Conservation (phyloP, 2,888 invertebrate genomes). For the Eupithecia subfuscata region DNA sequence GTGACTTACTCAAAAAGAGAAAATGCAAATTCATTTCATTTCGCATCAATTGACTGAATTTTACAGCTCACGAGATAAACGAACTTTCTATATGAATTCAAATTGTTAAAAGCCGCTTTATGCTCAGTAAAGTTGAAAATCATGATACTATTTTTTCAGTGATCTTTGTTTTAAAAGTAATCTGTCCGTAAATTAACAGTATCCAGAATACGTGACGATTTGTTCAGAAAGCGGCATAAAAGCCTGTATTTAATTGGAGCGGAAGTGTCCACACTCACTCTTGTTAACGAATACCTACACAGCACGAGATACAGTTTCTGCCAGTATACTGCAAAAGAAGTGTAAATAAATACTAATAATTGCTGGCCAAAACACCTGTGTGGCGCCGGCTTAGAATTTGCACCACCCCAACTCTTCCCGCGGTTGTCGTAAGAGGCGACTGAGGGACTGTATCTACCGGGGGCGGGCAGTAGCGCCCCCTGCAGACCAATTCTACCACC, state of each 20-base stretch:
- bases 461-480: too few relatives aligned
- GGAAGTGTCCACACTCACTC: conserved; percentile 32
- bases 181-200: neutral
- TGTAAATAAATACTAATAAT: neutral
- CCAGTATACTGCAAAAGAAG: neutral
- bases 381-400: too few relatives aligned
- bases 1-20: conserved; percentile 7
- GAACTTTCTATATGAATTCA: neutral
- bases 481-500: too few relatives aligned
- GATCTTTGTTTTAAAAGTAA: neutral
- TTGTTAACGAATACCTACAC: conserved; percentile 19
- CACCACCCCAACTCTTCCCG: too few relatives aligned
- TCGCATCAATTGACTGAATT: neutral
- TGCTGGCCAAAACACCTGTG: neutral
- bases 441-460: too few relatives aligned
- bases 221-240: conserved; percentile 25
- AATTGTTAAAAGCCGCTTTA: neutral
- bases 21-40: neutral
- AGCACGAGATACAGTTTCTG: neutral
- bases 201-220: conserved; percentile 16
- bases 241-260: conserved; percentile 31
- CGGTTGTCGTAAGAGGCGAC: too few relatives aligned
- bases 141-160: neutral
- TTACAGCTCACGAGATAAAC: neutral
- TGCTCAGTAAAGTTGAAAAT: neutral